Percentiles rank a stretch among this genome's conserved stretches.
Evolutionary conservation across 2,797 vertebrate genomes (phyloP).

Genomic region (Huso huso): DNA sequence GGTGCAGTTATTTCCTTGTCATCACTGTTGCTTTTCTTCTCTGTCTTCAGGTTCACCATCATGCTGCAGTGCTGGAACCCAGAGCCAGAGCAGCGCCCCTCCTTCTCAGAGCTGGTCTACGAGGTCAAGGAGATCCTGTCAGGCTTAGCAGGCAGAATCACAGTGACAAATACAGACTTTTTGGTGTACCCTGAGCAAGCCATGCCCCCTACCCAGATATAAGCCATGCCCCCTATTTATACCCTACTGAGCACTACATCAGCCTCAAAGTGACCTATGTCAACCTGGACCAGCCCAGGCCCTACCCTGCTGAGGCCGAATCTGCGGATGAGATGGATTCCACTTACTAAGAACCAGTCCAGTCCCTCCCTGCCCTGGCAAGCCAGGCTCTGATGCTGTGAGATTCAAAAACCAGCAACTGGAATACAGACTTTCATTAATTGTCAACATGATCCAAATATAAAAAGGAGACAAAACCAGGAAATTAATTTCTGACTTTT

Average conservation of each 20-base stretch:
- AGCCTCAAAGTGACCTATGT: slow-evolving; percentile 78
- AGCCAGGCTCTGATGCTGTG: too few species aligned
- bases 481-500: too few species aligned
- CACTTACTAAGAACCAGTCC: slow-evolving; percentile 38
- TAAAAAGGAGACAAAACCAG: too few species aligned
- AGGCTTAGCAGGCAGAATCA: slow-evolving; percentile 60
- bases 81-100: slow-evolving; percentile 65
- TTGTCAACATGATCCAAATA: too few species aligned
- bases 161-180: too few species aligned
- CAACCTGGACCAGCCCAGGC: slow-evolving; percentile 65
- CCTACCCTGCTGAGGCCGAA: slow-evolving; percentile 55
- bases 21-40: neutral
- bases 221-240: too few species aligned
- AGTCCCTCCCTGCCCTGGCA: neutral
- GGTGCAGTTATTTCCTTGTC: too few species aligned
- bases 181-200: too few species aligned
- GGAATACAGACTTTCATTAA: too few species aligned
- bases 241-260: slow-evolving; percentile 90
- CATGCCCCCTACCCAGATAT: too few species aligned
- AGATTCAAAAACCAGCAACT: too few species aligned
- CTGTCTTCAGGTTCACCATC: slow-evolving; percentile 64
- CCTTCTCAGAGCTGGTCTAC: slow-evolving; percentile 61
- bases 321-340: slow-evolving; percentile 53
- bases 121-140: slow-evolving; percentile 65
- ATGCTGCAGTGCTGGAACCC: slow-evolving; percentile 86